Evolutionary conservation across 1,140 invertebrate species (phyloP).

Genomic region (Aphaenogaster ashmeadi): DNA sequence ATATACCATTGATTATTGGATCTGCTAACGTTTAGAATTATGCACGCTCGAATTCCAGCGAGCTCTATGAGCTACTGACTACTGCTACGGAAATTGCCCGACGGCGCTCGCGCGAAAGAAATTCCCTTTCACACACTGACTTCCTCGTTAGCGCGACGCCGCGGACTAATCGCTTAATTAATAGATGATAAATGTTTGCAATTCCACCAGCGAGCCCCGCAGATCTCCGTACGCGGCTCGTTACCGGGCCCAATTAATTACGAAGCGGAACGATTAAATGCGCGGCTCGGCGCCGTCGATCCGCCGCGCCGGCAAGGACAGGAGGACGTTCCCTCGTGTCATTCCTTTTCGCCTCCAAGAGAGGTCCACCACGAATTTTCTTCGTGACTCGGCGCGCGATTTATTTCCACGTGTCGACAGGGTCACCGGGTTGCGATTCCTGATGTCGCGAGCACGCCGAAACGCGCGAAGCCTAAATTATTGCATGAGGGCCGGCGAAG

Average conservation of each 20-base stretch:
- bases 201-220: constrained; percentile 55
- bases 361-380: constrained; percentile 67
- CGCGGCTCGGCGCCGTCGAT: constrained; percentile 18
- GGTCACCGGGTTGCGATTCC: constrained; percentile 71
- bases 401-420: constrained; percentile 62
- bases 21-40: constrained; percentile 62
- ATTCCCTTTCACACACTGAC: constrained; percentile 66
- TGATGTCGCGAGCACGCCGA: constrained; percentile 63
- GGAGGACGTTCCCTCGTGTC: constrained; percentile 16
- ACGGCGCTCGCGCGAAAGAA: constrained; percentile 61
- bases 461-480: constrained; percentile 74
- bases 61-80: neutral
- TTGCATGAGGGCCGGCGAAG: constrained; percentile 68
- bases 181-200: constrained; percentile 76
- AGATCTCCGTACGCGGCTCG: constrained; percentile 52
- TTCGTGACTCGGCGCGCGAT: constrained; percentile 61
- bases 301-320: neutral
- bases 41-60: constrained; percentile 63
- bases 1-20: constrained; percentile 41
- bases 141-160: constrained; percentile 71
- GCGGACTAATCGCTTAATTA: constrained; percentile 77
- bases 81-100: constrained; percentile 60
- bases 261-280: constrained; percentile 62
- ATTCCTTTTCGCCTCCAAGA: neutral
- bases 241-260: constrained; percentile 77